phyloP scores from a whole-genome alignment of 2,888 invertebrate species.

The Drosophila dives region DNA sequence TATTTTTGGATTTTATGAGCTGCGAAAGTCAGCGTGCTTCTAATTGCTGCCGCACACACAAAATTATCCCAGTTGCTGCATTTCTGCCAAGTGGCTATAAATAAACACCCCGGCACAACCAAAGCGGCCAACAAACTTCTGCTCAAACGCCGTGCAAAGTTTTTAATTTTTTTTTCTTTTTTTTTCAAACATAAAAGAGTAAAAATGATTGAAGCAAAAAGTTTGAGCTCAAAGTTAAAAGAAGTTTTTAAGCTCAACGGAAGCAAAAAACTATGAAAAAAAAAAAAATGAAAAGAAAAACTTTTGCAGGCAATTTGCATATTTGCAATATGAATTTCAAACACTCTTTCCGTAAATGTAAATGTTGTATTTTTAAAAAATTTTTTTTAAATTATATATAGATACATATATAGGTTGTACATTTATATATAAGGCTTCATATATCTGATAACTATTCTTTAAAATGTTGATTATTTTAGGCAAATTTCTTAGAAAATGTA shows the following conservation, averaged over 20 bases:
- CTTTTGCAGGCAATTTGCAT: slow-evolving; percentile 6
- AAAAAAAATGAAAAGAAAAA: slow-evolving; percentile 19
- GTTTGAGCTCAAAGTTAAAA: slow-evolving; percentile 53
- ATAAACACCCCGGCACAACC: slow-evolving; percentile 42
- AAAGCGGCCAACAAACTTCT: slow-evolving; percentile 38
- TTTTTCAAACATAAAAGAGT: slow-evolving; percentile 18
- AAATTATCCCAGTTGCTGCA: slow-evolving; percentile 44
- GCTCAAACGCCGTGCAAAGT: slow-evolving; percentile 37
- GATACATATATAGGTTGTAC: too few species aligned
- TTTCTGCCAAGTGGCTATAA: slow-evolving; percentile 57
- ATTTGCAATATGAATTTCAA: slow-evolving; percentile 8
- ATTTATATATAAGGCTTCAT: neutral
- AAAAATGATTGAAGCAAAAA: slow-evolving; percentile 64
- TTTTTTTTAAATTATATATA: too few species aligned
- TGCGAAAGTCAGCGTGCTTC: slow-evolving; percentile 42
- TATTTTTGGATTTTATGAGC: slow-evolving; percentile 44
- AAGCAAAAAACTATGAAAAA: slow-evolving; percentile 13
- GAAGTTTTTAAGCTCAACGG: slow-evolving; percentile 49
- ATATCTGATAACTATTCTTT: neutral
- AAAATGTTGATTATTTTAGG: neutral
- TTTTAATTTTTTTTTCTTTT: slow-evolving; percentile 15
- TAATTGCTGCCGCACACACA: slow-evolving; percentile 57
- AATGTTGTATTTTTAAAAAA: neutral
- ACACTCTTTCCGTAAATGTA: slow-evolving; percentile 9
- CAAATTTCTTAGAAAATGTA: neutral